These are phyloP conservation scores for Tragelaphus buxtoni DNA, from an alignment of 2,113 vertebrate genomes.

Conservation along the genomic window DNA sequence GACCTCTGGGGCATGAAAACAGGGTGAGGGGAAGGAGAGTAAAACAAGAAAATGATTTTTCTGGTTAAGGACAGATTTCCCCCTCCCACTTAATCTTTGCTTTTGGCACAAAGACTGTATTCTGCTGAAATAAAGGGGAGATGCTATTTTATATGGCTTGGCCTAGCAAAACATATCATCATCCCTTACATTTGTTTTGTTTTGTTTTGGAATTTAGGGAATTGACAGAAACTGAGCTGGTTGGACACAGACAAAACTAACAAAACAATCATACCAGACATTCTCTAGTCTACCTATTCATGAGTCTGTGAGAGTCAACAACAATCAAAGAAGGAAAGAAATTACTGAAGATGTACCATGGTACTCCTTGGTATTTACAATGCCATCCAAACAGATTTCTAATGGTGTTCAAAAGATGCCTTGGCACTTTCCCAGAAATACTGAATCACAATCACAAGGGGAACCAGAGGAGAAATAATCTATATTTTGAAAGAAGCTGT, in stretches of 20 bases:
- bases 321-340: background rate
- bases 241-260: background rate
- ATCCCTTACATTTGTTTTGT: background rate
- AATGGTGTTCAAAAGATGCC: constrained; percentile 39
- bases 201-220: constrained; percentile 11
- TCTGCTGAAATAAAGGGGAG: background rate
- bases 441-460: constrained; percentile 45
- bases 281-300: background rate
- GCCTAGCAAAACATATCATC: background rate
- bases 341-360: background rate
- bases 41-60: background rate
- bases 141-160: background rate
- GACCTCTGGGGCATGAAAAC: background rate
- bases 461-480: constrained; percentile 27
- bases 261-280: background rate
- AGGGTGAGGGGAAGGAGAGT: background rate
- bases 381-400: background rate
- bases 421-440: constrained; percentile 33
- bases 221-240: background rate
- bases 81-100: background rate
- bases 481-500: background rate
- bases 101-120: background rate
- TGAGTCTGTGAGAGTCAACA: background rate
- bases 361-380: background rate
- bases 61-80: background rate